Conservation (phyloP, 2,888 invertebrate species). For the Chalcis sispes region DNA sequence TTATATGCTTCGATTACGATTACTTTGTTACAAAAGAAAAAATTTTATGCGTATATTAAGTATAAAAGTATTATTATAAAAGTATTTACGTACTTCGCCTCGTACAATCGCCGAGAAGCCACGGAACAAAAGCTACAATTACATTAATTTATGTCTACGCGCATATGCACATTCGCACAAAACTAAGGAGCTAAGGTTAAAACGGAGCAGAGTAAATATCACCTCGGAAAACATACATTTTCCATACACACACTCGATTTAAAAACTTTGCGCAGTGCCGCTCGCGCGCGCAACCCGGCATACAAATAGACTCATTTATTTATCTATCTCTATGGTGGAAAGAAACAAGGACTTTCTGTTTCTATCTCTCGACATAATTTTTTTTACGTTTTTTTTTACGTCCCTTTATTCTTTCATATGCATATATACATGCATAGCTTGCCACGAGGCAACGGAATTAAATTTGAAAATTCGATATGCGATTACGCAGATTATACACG, state of each 20-base stretch:
- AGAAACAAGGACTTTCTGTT: background rate
- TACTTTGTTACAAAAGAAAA: too few species aligned
- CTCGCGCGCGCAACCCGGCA: background rate
- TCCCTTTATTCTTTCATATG: background rate
- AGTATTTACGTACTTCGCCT: too few species aligned
- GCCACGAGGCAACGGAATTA: constrained; percentile 16
- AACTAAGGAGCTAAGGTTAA: background rate
- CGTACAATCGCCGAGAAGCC: too few species aligned
- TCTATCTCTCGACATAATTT: background rate
- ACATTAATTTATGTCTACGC: background rate
- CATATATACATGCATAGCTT: too few species aligned
- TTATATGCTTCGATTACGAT: too few species aligned
- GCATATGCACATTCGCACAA: background rate
- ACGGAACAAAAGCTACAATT: constrained; percentile 28
- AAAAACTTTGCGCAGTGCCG: too few species aligned
- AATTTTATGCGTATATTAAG: too few species aligned
- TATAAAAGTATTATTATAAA: too few species aligned
- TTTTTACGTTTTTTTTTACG: constrained; percentile 3
- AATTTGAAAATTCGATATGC: constrained; percentile 29
- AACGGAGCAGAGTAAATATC: constrained; percentile 16
- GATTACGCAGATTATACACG: background rate
- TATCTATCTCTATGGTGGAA: background rate
- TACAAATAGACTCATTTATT: constrained; percentile 49
- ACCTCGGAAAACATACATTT: constrained; percentile 29
- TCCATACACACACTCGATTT: constrained; percentile 21